Evolutionary conservation across 2,888 invertebrate species (phyloP), one percentile per base, ranked within the genome.

Genomic region (Drosophila neonasuta): DNA sequence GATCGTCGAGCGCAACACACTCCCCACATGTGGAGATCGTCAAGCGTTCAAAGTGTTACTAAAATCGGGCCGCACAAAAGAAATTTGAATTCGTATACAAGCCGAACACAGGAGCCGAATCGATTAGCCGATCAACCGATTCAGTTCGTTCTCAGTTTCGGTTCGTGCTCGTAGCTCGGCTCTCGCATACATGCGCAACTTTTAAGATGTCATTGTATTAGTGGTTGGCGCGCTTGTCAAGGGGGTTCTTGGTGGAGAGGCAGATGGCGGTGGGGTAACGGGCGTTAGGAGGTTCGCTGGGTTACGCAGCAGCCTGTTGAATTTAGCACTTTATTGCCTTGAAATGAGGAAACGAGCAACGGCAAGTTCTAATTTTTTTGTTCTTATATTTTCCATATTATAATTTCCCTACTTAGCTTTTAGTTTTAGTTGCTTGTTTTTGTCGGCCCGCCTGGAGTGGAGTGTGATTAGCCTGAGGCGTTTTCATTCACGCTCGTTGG

Each of bases 1-100:
- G 89, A 83, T 89, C 88, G 89, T 88, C 86, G 84, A 79, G 80
- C 81, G 86, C 87, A 86, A 83, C 87, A 84, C 81, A 88, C 89
- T 89, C 89, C 89, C 90, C 87, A 88, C 90, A 91, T 91, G 87
- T 82, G 91, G 90, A 89, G 91, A 90, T 90, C 90, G 89, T 89
- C 89, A 90, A 90, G 89, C 91, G 91, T 90, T 90, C 91, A 89
- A 89, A 91, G 85, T 89, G 88, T 88, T 90, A 91, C 91, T 91
- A 91, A 91, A 91, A 86, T 80, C 89, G 89, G 82, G 81, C 79
- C 82, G 79, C 83, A 70, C 78, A 71, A 86, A 87, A 89, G 89
- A 89, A 86, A 89, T 88, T 86, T 78, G 84, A 88, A 87, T 90
- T 88, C 87, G 87, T 77, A 46, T 78, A 68, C 58, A 24, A 54